phyloP scores from a whole-genome alignment of 2,797 vertebrate species.

The Xenentodon cancila region DNA sequence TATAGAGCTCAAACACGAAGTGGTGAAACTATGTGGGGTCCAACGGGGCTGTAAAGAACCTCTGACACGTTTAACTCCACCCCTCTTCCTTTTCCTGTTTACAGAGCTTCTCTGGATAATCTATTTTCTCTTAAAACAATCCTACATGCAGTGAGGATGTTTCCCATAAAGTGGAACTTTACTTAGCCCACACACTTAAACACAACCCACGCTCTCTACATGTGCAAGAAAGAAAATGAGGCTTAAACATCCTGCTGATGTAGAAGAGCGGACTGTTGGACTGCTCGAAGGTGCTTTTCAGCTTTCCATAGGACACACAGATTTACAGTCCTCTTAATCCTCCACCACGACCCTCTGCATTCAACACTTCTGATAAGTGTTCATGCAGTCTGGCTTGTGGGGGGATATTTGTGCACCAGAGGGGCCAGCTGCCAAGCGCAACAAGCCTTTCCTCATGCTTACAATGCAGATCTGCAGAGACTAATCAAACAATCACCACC shows the following conservation, averaged over 20 bases:
- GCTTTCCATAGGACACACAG: conserved; percentile 5
- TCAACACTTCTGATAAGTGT: conserved; percentile 3
- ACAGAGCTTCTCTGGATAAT: conserved; percentile 67
- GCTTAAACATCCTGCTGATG: conserved; percentile 10
- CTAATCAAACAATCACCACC: conserved; percentile 59
- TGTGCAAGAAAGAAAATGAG: conserved; percentile 23
- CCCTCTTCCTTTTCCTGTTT: conserved; percentile 78
- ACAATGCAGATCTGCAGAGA: conserved; percentile 46
- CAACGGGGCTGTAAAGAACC: conserved; percentile 58
- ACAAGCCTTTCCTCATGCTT: conserved; percentile 52
- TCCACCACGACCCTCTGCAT: neutral
- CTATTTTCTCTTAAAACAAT: conserved; percentile 69
- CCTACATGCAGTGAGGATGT: conserved; percentile 68
- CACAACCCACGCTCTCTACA: conserved; percentile 28
- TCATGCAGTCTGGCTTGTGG: conserved; percentile 11
- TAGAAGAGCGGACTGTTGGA: conserved; percentile 19
- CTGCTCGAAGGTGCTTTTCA: conserved; percentile 26
- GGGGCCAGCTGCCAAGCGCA: conserved; percentile 48
- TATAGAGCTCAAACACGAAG: conserved; percentile 24
- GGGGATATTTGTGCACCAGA: conserved; percentile 29
- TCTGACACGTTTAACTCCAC: conserved; percentile 67
- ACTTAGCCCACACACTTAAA: conserved; percentile 38
- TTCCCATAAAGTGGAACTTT: conserved; percentile 52
- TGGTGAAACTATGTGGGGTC: conserved; percentile 45
- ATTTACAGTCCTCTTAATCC: conserved; percentile 12